phyloP scores from a whole-genome alignment of 2,113 vertebrate genomes.

The Macroglossus sobrinus region DNA sequence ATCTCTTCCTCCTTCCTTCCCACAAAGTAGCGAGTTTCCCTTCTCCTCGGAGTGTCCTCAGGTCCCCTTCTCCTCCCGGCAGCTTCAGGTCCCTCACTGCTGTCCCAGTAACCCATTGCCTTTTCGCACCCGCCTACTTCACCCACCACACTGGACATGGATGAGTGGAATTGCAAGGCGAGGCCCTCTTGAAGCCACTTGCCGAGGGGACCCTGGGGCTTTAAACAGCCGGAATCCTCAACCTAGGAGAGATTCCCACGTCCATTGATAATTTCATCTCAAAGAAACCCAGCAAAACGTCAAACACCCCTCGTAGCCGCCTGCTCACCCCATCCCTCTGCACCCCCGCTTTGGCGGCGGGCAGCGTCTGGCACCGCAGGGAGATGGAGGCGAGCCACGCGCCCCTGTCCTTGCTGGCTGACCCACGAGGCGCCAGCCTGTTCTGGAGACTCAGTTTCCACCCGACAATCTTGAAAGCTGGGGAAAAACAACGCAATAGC shows the following conservation, averaged over 20 bases:
- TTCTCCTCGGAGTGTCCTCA: background rate
- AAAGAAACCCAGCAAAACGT: background rate
- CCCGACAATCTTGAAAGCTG: conserved; percentile 1
- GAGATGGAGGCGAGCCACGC: conserved; percentile 46
- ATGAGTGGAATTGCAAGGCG: background rate
- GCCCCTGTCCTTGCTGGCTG: conserved; percentile 13
- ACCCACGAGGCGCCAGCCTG: conserved; percentile 52
- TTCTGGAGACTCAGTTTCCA: conserved; percentile 59
- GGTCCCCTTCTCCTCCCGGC: background rate
- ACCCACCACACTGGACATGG: background rate
- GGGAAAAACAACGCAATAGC: background rate
- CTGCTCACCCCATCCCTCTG: background rate
- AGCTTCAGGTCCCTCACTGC: background rate
- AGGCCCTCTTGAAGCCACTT: background rate
- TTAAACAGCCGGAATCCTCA: background rate
- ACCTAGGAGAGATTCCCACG: background rate
- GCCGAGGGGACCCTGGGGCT: background rate
- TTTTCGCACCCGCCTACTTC: background rate
- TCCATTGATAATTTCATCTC: background rate
- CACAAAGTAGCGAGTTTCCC: background rate
- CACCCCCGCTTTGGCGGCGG: background rate
- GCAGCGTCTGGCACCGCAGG: conserved; percentile 8
- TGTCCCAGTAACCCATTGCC: background rate
- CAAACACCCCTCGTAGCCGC: background rate
- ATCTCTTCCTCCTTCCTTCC: background rate